Percentiles rank a stretch among this genome's conserved stretches.
These are phyloP conservation scores for Monomorium pharaonis DNA, from an alignment of 1,140 invertebrate genomes.

Conservation along the genomic window DNA sequence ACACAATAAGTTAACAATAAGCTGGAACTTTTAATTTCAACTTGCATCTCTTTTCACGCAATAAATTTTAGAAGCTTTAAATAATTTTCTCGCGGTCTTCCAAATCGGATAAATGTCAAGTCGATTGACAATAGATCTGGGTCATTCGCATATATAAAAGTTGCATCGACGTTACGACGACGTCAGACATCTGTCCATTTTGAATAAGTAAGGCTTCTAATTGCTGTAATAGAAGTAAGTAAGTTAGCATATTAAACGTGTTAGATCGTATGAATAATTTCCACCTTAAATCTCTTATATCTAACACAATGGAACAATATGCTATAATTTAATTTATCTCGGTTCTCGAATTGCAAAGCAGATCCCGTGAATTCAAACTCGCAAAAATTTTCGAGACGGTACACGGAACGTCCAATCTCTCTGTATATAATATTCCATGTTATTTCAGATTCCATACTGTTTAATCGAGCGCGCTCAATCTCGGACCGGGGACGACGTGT, in stretches of 20 bases:
- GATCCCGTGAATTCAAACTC: not conserved
- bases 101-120: conserved; percentile 35
- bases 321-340: not conserved
- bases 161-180: conserved; percentile 15
- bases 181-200: not conserved
- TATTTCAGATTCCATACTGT: conserved; percentile 25
- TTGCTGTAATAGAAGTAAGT: conserved; percentile 16
- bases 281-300: not conserved
- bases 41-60: not conserved
- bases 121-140: conserved; percentile 7
- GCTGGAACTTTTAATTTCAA: not conserved
- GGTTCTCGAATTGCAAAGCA: not conserved
- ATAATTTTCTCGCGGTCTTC: not conserved
- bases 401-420: not conserved
- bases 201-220: conserved; percentile 29
- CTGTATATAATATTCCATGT: conserved; percentile 8
- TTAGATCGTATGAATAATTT: not conserved
- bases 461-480: conserved; percentile 52
- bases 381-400: not conserved
- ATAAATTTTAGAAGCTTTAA: not conserved
- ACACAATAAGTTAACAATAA: not conserved
- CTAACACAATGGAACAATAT: not conserved
- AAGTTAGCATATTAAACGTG: not conserved
- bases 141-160: conserved; percentile 22
- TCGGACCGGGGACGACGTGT: not conserved